Percentiles rank a stretch among this genome's conserved stretches.
These are phyloP conservation scores for Sturnus vulgaris DNA, from an alignment of 2,113 vertebrate genomes.

Conservation along the genomic window DNA sequence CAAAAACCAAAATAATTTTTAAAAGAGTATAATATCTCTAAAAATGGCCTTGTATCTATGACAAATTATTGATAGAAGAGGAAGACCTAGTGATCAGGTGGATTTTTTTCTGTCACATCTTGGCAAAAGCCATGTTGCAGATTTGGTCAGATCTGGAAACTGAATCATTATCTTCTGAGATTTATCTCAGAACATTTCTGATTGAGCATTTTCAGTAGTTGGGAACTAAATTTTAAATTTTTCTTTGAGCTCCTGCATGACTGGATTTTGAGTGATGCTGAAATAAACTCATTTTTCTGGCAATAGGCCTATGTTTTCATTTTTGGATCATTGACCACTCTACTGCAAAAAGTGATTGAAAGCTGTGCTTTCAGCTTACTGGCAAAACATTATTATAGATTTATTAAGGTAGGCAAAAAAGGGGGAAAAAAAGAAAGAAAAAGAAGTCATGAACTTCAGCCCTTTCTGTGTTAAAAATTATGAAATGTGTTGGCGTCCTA, in stretches of 20 bases:
- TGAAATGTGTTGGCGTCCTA: neutral
- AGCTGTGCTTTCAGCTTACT: neutral
- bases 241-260: neutral
- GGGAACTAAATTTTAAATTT: neutral
- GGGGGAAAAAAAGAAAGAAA: fast-evolving
- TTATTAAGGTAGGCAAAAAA: neutral
- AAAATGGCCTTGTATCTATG: neutral
- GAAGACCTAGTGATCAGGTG: neutral
- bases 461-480: neutral
- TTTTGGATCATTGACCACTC: neutral
- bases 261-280: neutral
- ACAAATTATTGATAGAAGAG: neutral
- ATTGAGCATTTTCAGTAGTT: neutral
- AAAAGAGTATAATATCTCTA: neutral
- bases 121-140: neutral
- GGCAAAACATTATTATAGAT: neutral
- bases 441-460: neutral
- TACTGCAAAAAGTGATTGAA: neutral
- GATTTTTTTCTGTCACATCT: neutral
- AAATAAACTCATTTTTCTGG: neutral
- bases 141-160: neutral
- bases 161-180: neutral
- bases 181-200: neutral
- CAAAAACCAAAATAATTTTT: neutral
- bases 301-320: neutral